phyloP scores from a whole-genome alignment of 2,113 vertebrate genomes.

The Lathamus discolor region DNA sequence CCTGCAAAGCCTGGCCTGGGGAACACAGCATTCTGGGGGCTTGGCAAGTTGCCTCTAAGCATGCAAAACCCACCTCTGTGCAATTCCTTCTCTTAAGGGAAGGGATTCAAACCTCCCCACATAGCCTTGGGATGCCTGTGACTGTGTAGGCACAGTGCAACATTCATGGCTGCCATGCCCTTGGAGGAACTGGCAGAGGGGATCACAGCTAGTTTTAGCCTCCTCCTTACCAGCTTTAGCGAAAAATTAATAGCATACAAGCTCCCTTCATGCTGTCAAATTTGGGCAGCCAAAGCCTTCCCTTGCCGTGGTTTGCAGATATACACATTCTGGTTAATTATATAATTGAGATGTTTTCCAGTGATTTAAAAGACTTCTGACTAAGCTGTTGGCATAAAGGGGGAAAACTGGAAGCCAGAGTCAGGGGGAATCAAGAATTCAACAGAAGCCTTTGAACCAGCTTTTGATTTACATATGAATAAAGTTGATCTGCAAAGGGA shows the following conservation, averaged over 20 bases:
- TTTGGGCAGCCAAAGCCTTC: not conserved
- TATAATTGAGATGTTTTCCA: slow-evolving; percentile 56
- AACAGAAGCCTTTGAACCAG: slow-evolving; percentile 48
- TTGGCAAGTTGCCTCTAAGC: slow-evolving; percentile 14
- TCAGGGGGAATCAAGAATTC: slow-evolving; percentile 51
- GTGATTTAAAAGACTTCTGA: slow-evolving; percentile 46
- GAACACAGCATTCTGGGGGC: slow-evolving; percentile 4
- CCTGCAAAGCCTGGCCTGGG: not conserved
- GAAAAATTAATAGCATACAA: not conserved
- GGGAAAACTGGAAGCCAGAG: slow-evolving; percentile 35
- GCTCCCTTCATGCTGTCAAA: not conserved
- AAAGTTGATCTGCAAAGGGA: not conserved
- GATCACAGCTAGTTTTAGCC: not conserved
- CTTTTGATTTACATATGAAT: slow-evolving; percentile 57
- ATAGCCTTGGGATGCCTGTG: not conserved
- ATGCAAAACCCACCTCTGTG: not conserved
- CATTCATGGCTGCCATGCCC: fast-evolving
- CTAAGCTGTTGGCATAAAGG: slow-evolving; percentile 34
- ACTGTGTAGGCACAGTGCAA: not conserved
- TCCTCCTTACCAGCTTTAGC: not conserved
- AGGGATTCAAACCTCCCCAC: not conserved
- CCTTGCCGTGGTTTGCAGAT: not conserved
- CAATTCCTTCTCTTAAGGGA: not conserved
- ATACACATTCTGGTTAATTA: not conserved
- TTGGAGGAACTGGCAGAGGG: not conserved